Conservation (phyloP, 1,140 invertebrate species). For the Luehdorfia chinensis region DNA sequence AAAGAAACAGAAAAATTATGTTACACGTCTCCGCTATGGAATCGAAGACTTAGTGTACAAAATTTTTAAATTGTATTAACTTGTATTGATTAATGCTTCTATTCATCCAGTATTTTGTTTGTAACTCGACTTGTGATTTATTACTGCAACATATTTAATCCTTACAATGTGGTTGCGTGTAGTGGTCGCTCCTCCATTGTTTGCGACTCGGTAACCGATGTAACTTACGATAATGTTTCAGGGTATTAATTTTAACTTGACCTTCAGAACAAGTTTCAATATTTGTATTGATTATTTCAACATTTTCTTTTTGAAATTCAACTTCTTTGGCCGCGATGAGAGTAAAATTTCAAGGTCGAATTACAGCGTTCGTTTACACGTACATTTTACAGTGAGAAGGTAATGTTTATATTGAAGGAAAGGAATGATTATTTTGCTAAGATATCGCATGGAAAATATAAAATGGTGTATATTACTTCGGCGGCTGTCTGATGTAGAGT, state of each 20-base stretch:
- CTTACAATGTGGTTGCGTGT: slow-evolving; percentile 12
- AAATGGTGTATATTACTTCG: no score
- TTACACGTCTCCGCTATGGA: slow-evolving; percentile 10
- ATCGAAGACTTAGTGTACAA: slow-evolving; percentile 30
- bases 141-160: slow-evolving; percentile 14
- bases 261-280: neutral
- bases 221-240: slow-evolving; percentile 15
- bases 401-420: no score
- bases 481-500: no score
- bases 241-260: slow-evolving; percentile 4
- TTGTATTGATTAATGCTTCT: slow-evolving; percentile 44
- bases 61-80: slow-evolving; percentile 41
- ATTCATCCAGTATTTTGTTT: slow-evolving; percentile 28
- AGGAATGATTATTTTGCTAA: no score
- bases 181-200: slow-evolving; percentile 11
- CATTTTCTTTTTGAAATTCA: no score
- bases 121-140: slow-evolving; percentile 5
- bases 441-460: no score
- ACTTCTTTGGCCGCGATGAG: no score
- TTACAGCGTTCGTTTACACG: no score
- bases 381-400: no score
- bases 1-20: no score
- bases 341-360: no score
- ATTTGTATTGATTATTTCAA: neutral
- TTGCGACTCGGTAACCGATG: slow-evolving; percentile 3